Conservation (phyloP, 2,797 vertebrate species). For the Sebastes cheni region DNA sequence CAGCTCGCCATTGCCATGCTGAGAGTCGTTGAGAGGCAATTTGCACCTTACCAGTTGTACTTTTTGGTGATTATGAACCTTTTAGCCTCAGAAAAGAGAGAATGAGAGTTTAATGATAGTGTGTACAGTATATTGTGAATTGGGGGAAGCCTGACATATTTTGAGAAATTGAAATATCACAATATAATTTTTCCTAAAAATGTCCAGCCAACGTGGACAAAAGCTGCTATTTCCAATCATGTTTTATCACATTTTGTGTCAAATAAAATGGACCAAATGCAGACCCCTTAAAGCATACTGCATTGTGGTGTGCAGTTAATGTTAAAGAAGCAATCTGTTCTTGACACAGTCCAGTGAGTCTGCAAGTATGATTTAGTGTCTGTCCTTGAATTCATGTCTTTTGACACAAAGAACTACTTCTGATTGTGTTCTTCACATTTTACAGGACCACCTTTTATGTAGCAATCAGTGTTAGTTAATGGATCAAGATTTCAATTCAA, state of each 20-base stretch:
- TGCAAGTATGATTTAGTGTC: neutral
- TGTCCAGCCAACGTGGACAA: neutral
- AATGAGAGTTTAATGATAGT: neutral
- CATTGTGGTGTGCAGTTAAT: neutral
- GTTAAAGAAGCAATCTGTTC: neutral
- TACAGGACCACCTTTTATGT: constrained; percentile 4
- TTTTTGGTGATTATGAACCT: neutral
- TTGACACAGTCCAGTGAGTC: neutral
- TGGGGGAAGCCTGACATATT: neutral
- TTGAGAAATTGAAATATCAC: neutral
- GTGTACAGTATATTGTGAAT: neutral
- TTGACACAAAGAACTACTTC: neutral
- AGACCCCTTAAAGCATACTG: neutral
- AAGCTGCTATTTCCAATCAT: neutral
- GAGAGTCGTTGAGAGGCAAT: too few species aligned
- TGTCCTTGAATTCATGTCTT: constrained; percentile 5
- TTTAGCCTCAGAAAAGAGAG: neutral
- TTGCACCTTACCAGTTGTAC: too few species aligned
- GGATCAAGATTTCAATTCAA: constrained; percentile 15
- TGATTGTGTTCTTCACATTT: constrained; percentile 1
- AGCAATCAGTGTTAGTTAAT: constrained; percentile 11
- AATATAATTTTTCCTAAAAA: neutral
- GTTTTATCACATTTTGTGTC: neutral
- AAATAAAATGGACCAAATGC: neutral
- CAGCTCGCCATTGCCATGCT: too few species aligned